These are phyloP conservation scores for Dinocampus coccinellae DNA, from an alignment of 2,888 invertebrate species.

Conservation along the genomic window DNA sequence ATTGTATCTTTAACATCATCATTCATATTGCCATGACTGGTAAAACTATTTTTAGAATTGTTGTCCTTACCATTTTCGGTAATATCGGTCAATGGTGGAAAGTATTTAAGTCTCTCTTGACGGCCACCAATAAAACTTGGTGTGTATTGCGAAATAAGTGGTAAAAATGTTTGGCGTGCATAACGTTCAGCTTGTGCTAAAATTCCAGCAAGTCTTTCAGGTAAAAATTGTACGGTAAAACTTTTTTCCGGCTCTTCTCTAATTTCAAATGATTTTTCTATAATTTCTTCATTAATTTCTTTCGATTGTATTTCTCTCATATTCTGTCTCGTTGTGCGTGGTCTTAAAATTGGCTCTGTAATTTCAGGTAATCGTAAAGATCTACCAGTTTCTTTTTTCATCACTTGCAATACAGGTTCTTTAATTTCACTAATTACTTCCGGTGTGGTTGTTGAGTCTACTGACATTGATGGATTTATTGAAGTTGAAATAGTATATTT, in stretches of 20 bases:
- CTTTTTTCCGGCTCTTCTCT: slow-evolving; percentile 51
- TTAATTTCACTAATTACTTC: slow-evolving; percentile 74
- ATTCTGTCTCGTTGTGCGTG: slow-evolving; percentile 68
- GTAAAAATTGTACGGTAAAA: slow-evolving; percentile 82
- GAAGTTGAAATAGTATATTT: slow-evolving; percentile 44
- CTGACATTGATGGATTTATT: slow-evolving; percentile 15
- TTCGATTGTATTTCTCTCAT: slow-evolving; percentile 46
- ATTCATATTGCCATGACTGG: background rate
- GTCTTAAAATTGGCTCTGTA: slow-evolving; percentile 76
- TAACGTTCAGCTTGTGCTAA: slow-evolving; percentile 86
- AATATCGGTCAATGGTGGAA: slow-evolving; percentile 72
- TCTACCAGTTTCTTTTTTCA: slow-evolving; percentile 66
- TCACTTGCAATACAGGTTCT: slow-evolving; percentile 77
- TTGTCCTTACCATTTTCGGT: slow-evolving; percentile 20
- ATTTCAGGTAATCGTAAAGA: slow-evolving; percentile 71
- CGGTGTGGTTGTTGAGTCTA: slow-evolving; percentile 9
- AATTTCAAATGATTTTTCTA: background rate
- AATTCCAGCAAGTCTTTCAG: slow-evolving; percentile 82
- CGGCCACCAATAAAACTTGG: slow-evolving; percentile 74
- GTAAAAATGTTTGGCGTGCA: slow-evolving; percentile 82
- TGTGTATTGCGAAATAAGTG: slow-evolving; percentile 83
- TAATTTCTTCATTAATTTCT: background rate
- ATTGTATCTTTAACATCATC: slow-evolving; percentile 27
- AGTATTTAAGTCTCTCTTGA: slow-evolving; percentile 74
- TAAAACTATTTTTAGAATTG: background rate